These are phyloP conservation scores for Pachliopta kotzebuea DNA, from an alignment of 2,888 invertebrate genomes.

Conservation along the genomic window DNA sequence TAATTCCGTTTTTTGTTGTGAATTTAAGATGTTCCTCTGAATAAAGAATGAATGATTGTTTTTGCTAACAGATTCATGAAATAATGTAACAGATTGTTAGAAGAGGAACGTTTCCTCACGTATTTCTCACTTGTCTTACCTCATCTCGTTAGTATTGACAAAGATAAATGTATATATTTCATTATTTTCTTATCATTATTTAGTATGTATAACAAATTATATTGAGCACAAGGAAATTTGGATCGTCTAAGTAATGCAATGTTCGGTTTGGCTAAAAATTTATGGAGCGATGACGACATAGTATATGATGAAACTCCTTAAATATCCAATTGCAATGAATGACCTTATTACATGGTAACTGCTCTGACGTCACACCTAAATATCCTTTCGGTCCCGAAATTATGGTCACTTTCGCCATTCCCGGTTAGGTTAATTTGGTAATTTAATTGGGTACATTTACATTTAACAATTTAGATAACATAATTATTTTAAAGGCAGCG, in stretches of 20 bases:
- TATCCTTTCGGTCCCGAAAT: constrained; percentile 28
- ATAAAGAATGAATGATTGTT: too few relatives aligned
- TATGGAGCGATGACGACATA: constrained; percentile 32
- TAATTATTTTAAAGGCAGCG: not conserved
- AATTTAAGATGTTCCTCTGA: too few relatives aligned
- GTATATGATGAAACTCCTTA: constrained; percentile 29
- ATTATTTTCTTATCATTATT: not conserved
- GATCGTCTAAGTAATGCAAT: not conserved
- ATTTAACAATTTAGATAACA: constrained; percentile 10
- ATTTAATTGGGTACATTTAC: constrained; percentile 19
- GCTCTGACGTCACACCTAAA: constrained; percentile 33
- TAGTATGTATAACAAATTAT: not conserved
- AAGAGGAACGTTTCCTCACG: not conserved
- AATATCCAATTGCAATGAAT: constrained; percentile 35
- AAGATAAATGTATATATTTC: not conserved
- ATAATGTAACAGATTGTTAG: not conserved
- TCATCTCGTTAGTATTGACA: constrained; percentile 2
- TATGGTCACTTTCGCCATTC: constrained; percentile 24
- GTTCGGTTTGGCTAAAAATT: not conserved
- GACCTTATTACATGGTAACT: constrained; percentile 35
- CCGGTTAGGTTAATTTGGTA: constrained; percentile 11
- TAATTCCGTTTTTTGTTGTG: too few relatives aligned
- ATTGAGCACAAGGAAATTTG: not conserved
- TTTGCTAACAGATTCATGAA: too few relatives aligned
- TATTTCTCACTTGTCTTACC: constrained; percentile 1